Evolutionary conservation across 1,140 invertebrate species (phyloP).

Genomic region (Akabosia matsudoensis): DNA sequence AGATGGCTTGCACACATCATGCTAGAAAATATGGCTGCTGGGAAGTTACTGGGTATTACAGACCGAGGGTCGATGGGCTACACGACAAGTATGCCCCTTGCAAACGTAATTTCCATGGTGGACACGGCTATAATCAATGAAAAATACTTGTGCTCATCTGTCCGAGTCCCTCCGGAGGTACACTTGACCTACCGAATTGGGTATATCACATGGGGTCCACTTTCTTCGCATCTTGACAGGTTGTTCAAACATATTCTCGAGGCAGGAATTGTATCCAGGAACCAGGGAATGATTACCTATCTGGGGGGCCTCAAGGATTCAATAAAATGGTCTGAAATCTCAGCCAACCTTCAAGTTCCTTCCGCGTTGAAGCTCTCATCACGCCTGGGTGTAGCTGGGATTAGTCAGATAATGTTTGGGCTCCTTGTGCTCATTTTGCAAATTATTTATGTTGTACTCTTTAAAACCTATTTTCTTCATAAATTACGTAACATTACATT

Average conservation of each 20-base stretch:
- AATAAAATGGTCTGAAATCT: not conserved
- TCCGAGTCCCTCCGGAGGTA: not conserved
- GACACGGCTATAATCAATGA: not conserved
- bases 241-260: not conserved
- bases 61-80: not conserved
- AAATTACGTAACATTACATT: no score
- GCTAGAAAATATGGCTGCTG: not conserved
- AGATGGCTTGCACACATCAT: not conserved
- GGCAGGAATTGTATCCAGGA: not conserved
- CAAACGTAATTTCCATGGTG: not conserved
- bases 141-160: not conserved
- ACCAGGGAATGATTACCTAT: not conserved
- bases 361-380: no score
- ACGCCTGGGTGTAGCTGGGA: no score
- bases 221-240: not conserved
- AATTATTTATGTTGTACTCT: no score
- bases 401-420: no score
- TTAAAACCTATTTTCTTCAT: no score
- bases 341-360: no score
- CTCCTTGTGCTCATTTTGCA: no score
- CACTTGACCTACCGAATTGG: not conserved
- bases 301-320: not conserved
- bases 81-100: not conserved
- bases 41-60: not conserved
- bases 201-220: not conserved